phyloP scores from a whole-genome alignment of 1,140 invertebrate species.

The Pseudomyrmex pallidus region DNA sequence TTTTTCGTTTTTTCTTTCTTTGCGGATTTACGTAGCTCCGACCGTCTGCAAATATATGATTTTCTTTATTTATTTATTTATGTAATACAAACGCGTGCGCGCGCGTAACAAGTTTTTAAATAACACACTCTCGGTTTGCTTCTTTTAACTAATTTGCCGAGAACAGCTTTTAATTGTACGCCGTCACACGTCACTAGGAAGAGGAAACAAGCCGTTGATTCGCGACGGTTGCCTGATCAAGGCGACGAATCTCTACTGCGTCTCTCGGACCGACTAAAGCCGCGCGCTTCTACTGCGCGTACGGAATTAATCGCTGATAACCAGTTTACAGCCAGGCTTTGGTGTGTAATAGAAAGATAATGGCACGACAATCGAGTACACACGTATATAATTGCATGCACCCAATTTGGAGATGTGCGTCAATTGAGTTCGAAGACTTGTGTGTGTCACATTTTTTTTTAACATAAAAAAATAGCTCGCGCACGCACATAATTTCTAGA shows the following conservation, averaged over 20 bases:
- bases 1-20: constrained; percentile 4
- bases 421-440: background rate
- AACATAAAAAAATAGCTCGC: background rate
- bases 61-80: background rate
- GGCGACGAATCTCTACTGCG: constrained; percentile 15
- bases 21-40: background rate
- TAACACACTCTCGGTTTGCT: background rate
- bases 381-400: constrained; percentile 10
- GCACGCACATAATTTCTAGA: background rate
- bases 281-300: constrained; percentile 22
- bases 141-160: background rate
- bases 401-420: constrained; percentile 27
- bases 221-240: constrained; percentile 39
- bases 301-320: constrained; percentile 50
- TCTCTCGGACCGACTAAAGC: constrained; percentile 41
- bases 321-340: constrained; percentile 34
- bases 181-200: constrained; percentile 1
- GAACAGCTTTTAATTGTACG: background rate
- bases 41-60: background rate
- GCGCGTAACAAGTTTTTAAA: no score
- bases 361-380: constrained; percentile 18
- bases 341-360: constrained; percentile 36
- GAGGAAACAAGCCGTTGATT: constrained; percentile 5
- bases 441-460: constrained; percentile 21
- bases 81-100: no score